Base-by-base conservation (phyloP, 2,797 vertebrate genomes). In the Etheostoma perlongum region DNA sequence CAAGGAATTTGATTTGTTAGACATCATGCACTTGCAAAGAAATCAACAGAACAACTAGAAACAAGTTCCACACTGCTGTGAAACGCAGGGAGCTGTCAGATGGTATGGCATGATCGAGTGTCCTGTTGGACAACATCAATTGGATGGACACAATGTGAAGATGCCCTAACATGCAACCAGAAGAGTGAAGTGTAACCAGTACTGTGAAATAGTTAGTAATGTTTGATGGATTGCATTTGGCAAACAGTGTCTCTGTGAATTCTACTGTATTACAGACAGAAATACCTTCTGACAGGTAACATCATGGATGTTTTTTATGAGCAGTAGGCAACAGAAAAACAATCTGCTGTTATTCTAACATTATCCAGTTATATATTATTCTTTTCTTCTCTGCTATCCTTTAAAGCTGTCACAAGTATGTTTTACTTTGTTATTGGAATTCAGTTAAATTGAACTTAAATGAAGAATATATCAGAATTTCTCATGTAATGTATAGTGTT, bases 141-240 rank as follows among this genome's bases (percentile, higher is more conserved):
- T 40, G 10, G 36, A 40, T 40, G 36, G 10, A 40, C 36, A 40
- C 10, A 3, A 11, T 40, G 36, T 40, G 10, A 11, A 40, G 36
- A 40, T 40, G 36, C 36, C 9, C 9, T 40, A 10, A 40, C 36
- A 36, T 36, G 33, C 33, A 40, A 40, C 36, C 36, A 40, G 36
- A 9, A 11, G 36, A 40, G 9, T 40, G 36, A 40, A 40, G 36
- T 40, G 9, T 11, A 40, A 40, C 36, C 9, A 40, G 36, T 40
- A 40, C 36, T 40, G 36, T 40, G 10, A 40, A 11, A 40, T 40
- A 40, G 36, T 36, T 36, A 36, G 33, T 36, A 27, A 3, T 27
- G 27, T 27, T 27, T 67, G 30, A 61, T 72, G 57, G 25, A 51
- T 67, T 63, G 33, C 57, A 40, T 33, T 30, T 73, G 70, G 59